Percentiles rank a stretch among this genome's conserved stretches.
Conservation (phyloP, 92 coral and sea anemone species). For the Phenganax stokvisi region DNA sequence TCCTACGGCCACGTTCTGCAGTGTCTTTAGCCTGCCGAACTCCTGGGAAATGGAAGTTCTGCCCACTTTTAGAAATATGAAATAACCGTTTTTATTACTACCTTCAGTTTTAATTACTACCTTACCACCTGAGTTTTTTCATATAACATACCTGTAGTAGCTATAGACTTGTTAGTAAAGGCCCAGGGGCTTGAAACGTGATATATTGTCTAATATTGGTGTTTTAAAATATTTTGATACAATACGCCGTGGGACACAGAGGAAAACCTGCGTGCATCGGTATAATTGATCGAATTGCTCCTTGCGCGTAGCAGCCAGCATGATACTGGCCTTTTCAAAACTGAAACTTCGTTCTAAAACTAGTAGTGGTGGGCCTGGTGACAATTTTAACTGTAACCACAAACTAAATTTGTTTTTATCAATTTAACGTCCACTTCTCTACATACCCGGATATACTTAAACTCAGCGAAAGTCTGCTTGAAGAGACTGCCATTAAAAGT, state of each 20-base stretch:
- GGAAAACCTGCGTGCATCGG: constrained; percentile 23
- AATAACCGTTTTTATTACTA: no score
- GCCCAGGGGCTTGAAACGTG: background rate
- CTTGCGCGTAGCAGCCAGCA: background rate
- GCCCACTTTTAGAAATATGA: no score
- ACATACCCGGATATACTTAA: constrained; percentile 20
- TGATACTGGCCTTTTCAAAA: background rate
- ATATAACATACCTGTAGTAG: no score
- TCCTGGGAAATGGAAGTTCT: no score
- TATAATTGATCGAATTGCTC: constrained; percentile 1
- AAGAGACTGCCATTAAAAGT: background rate
- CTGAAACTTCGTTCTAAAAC: constrained; percentile 1
- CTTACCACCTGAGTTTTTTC: no score
- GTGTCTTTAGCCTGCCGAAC: no score
- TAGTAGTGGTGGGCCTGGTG: background rate
- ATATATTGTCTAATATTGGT: constrained; percentile 22
- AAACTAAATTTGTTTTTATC: background rate
- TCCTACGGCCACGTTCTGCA: no score
- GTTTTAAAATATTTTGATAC: constrained; percentile 34
- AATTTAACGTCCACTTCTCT: background rate
- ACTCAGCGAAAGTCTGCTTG: background rate
- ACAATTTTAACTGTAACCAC: constrained; percentile 7
- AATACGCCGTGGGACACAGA: constrained; percentile 26
- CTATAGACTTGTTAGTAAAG: no score
- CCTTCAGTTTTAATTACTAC: no score